Evolutionary conservation across 2,888 invertebrate species (phyloP), one percentile per base, ranked within the genome.

Genomic region (Coelinius sp.): DNA sequence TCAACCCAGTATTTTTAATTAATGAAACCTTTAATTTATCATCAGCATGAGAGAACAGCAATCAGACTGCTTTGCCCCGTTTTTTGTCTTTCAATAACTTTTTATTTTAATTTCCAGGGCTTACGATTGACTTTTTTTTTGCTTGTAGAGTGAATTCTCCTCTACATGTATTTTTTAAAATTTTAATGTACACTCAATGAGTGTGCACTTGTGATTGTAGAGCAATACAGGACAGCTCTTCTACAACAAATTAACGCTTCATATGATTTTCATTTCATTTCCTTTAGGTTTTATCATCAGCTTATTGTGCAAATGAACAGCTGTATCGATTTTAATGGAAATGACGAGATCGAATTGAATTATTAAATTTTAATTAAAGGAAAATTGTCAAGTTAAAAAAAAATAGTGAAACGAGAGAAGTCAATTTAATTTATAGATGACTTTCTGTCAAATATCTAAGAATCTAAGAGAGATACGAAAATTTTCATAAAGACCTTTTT

Each of bases 211-310:
- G 56, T 27, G 56, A 7, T 25, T 56, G 12, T 27, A 6, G 14
- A 27, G 25, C 25, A 27, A 56, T 22, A 52, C 24, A 27, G 27
- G 27, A 56, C 14, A 27, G n/a, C 56, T 31, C 2, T 31, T 35
- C 59, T 27, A 31, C 59, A 31, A 59, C 20, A 14, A 27, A 56
- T 56, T 59, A 59, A 31, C n/a, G 59, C 59, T 59, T 59, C 31
- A 59, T 59, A 59, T 59, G 1, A 35, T 59, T 59, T 56, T 14
- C 27, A 56, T 56, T 56, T n/a, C 1, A 56, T n/a, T 56, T 27
- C 17, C 14, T 8, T 59, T 22, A 35, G 35, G 56, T 56, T 56
- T 25, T 14, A 27, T 53, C 12, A 56, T 8, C 14, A 56, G 31
- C 14, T 56, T 31, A 56, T 56, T 56, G 14, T 53, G 27, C 10